Conservation (phyloP, 2,113 vertebrate genomes). For the Laterallus jamaicensis region DNA sequence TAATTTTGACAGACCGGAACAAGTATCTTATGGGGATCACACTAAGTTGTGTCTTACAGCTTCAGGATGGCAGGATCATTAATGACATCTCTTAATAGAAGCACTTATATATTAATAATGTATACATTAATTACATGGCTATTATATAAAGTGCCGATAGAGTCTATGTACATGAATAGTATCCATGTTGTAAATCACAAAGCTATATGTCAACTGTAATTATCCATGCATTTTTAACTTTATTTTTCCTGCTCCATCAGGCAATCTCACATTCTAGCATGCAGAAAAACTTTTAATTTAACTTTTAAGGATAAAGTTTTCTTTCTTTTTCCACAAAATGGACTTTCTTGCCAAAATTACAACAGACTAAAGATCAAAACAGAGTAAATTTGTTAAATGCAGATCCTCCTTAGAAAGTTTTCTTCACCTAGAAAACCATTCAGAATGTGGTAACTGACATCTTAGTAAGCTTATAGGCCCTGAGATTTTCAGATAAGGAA, state of each 20-base stretch:
- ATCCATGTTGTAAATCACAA: constrained; percentile 48
- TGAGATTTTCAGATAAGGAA: background rate
- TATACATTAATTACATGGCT: constrained; percentile 64
- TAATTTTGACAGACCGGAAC: background rate
- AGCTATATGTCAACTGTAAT: constrained; percentile 54
- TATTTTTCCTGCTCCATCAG: background rate
- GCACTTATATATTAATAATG: constrained; percentile 62
- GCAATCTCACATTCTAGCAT: background rate
- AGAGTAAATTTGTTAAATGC: background rate
- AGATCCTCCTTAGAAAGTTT: background rate
- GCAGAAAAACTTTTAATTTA: background rate
- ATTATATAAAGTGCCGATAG: constrained; percentile 66
- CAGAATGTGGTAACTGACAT: background rate
- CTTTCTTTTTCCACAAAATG: background rate
- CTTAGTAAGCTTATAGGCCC: background rate
- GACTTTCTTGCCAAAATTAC: background rate
- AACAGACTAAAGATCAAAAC: background rate
- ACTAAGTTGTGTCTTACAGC: constrained; percentile 6
- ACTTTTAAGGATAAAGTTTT: background rate
- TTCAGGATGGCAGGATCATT: constrained; percentile 39
- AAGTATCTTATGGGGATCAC: background rate
- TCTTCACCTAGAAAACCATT: background rate
- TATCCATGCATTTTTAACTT: constrained; percentile 46
- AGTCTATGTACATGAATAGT: constrained; percentile 42
- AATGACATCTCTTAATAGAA: constrained; percentile 56